Conservation (phyloP, 2,113 vertebrate species). For the Dasyurus viverrinus region DNA sequence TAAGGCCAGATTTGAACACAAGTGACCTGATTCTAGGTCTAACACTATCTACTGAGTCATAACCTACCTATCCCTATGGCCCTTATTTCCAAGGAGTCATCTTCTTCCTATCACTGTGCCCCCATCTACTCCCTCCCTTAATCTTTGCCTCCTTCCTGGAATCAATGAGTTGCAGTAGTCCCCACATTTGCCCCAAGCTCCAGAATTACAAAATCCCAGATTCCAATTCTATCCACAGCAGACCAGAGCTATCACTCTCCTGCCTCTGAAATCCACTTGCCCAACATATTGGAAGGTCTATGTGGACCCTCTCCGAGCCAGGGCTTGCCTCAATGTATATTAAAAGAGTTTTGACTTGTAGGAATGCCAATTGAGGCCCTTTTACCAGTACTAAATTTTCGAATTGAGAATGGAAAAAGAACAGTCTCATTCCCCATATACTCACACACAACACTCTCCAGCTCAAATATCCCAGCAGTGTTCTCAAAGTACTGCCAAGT, state of each 20-base stretch:
- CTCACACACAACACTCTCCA: background rate
- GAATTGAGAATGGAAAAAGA: background rate
- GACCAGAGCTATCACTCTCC: background rate
- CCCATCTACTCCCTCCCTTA: background rate
- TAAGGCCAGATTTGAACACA: background rate
- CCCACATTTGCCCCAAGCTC: background rate
- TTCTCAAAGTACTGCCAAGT: background rate
- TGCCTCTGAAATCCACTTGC: background rate
- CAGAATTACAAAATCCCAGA: background rate
- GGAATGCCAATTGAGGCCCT: background rate
- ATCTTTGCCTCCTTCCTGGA: background rate
- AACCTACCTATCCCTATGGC: background rate
- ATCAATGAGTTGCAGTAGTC: background rate
- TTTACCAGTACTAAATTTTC: background rate
- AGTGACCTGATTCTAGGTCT: background rate
- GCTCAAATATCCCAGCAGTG: background rate
- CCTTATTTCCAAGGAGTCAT: background rate
- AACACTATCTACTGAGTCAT: background rate
- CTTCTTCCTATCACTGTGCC: background rate
- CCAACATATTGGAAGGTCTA: background rate
- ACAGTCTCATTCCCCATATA: background rate
- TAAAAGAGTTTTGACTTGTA: background rate
- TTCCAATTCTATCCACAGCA: background rate
- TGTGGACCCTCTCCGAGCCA: background rate
- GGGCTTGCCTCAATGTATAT: background rate